Evolutionary conservation across 2,113 vertebrate species (phyloP), one percentile per base, ranked within the genome.

Genomic region (Phaethornis superciliosus): DNA sequence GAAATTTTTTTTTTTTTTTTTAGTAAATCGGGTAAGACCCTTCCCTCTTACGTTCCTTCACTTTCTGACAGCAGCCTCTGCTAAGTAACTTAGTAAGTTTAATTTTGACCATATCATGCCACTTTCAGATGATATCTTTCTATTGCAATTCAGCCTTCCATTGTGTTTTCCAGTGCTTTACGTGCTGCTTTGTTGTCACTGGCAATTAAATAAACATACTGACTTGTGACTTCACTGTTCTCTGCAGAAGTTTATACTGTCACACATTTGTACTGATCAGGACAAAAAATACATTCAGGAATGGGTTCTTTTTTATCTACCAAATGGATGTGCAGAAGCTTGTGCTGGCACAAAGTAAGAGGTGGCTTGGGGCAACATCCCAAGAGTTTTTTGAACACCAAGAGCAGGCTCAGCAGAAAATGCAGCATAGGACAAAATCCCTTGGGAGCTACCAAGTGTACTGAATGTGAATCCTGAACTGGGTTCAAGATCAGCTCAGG

Each of bases 81-180:
- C 64, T 44, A 72, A 60, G 20, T 56, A 56, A 68, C 15, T 20
- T 16, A 7, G 9, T 56, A 52, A 81, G n/a, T 42, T 46, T 30
- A n/a, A 8, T 87, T 81, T 81, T 84, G 47, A 46, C 14, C 15
- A 1, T 30, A 70, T n/a, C 30, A 4, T 16, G 18, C 27, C 26
- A 22, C 52, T 85, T 80, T 13, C 11, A 16, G 70, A 40, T 10
- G 15, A 0, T 52, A 54, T 51, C 20, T 82, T 51, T 52, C 27
- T 9, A 10, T 18, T 1, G 4, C 15, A 24, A 24, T 85, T 59
- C 70, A 55, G 24, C 18, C 37, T 13, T 3, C 6, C 2, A 0
- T 37, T 80, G 28, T 40, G 37, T 52, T 67, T 85, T 78, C 64
- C 55, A 22, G 11, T 60, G 24, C 17, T 77, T 69, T 47, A 20